Base-by-base conservation (phyloP, 2,888 invertebrate species). In the Tethea ocularis region DNA sequence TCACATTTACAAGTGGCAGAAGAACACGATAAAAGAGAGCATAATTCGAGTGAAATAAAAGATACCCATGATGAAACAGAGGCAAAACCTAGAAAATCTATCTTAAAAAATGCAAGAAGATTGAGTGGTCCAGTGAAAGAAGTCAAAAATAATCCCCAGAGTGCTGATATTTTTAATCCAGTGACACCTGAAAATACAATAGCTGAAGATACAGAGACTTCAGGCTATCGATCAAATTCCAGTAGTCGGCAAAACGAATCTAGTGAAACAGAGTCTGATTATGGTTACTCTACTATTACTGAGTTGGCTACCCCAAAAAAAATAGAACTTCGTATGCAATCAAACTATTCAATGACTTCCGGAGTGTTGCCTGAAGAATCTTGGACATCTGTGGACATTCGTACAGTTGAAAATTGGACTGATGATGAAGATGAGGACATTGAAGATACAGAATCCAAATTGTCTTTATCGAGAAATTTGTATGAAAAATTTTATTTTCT, bases 271-370 rank as follows among this genome's bases (percentile, higher is more conserved):
- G 94, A 94, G 70, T 95, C 94, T 20, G 95, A 95, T 69, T 94
- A 94, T 70, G 94, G 94, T 23, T 96, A 96, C 77, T 91, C 94
- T 0, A 95, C 94, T 11, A 94, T 96, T 61, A 94, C 94, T 2
- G 91, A 94, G 61, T 84, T 94, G 41, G 94, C 94, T 57, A 95
- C 94, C 1, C 95, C 95, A 23, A 94, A 94, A 72, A 94, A 93
- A 56, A 73, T 95, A 22, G 87, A 89, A 73, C 81, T 93, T 20
- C 89, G 88, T 61, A 71, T 86, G 61, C 82, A 83, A 61, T 84
- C 89, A 38, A 87, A 82, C 62, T 75, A 82, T 60, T 83, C 87
- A 24, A 77, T 87, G 46, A 84, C 87, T 36, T 92, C 91, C 46
- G 93, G 94, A 33, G 88, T 87, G 17, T 80, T 95, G 51, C 94